Evolutionary conservation across 2,797 vertebrate species (phyloP), one percentile per base, ranked within the genome.

Genomic region (Enteromius anoplus): DNA sequence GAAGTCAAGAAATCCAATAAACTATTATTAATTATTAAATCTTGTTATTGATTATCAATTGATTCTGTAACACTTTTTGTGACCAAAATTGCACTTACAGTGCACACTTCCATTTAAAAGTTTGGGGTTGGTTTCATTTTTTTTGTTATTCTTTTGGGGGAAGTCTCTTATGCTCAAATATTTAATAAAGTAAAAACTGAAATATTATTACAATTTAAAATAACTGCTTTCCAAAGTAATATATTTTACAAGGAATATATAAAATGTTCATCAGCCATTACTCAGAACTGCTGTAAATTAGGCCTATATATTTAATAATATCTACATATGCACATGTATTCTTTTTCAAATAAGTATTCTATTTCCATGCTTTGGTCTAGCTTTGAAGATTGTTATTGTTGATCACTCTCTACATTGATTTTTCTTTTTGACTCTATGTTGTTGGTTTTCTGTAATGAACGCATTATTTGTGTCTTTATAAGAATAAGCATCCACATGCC

Each of bases 381-480:
- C 72, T 23, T 40, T 58, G 49, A 55, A 55, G 5, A 55, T 55
- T 34, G 19, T 53, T 21, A 53, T 40, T 15, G 21, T 40, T 53
- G 14, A 53, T 37, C 14, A 21, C 12, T 66, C 4, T 37, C 2
- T n/a, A 21, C 15, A 23, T 58, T 23, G 3, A n/a, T 47, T 49
- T 49, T 4, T 47, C 45, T 9, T 47, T 45, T 14, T 64, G 3
- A 62, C 32, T 23, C 26, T 60, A 60, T 42, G 3, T 2, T 60
- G 2, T 15, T 76, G 55, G 4, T 29, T 40, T 29, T 62, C 55
- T 17, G 11, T 29, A 77, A 76, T 60, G 4, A 60, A 76, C 26
- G 8, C 23, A 78, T 49, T 65, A 26, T 47, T 66, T 68, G 76
- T 71, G 88, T 91, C 92, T 92, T 93, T 91, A 93, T 91, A 64